Conservation (phyloP, 2,113 vertebrate species). For the Anser brachyrhynchus region DNA sequence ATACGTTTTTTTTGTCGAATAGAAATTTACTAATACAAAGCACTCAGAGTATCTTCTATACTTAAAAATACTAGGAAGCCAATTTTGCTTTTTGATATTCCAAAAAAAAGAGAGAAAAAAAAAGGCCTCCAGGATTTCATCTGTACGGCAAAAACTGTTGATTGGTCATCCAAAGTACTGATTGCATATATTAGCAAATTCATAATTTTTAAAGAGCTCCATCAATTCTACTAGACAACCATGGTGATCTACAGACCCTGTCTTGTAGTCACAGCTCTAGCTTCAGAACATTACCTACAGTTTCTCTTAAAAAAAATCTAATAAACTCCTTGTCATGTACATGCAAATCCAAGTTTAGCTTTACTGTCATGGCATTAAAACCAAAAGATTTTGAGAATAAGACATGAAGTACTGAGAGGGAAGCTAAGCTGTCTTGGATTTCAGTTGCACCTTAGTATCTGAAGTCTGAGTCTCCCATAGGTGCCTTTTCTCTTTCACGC, state of each 20-base stretch:
- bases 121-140: not conserved
- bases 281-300: not conserved
- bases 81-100: not conserved
- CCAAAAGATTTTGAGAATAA: not conserved
- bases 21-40: not conserved
- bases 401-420: not conserved
- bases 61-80: not conserved
- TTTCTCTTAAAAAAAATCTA: not conserved
- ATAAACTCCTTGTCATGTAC: not conserved
- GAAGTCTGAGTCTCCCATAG: not conserved
- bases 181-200: not conserved
- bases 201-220: not conserved
- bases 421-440: not conserved
- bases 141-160: not conserved
- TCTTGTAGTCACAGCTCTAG: not conserved
- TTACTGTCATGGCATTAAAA: not conserved
- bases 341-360: not conserved
- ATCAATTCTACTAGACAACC: not conserved
- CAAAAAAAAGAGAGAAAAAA: not conserved
- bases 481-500: not conserved
- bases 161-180: not conserved
- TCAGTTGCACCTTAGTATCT: not conserved
- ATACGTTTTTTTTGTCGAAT: not conserved
- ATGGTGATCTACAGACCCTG: not conserved
- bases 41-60: not conserved